phyloP scores from a whole-genome alignment of 2,888 invertebrate species.

The Taenaris catops region DNA sequence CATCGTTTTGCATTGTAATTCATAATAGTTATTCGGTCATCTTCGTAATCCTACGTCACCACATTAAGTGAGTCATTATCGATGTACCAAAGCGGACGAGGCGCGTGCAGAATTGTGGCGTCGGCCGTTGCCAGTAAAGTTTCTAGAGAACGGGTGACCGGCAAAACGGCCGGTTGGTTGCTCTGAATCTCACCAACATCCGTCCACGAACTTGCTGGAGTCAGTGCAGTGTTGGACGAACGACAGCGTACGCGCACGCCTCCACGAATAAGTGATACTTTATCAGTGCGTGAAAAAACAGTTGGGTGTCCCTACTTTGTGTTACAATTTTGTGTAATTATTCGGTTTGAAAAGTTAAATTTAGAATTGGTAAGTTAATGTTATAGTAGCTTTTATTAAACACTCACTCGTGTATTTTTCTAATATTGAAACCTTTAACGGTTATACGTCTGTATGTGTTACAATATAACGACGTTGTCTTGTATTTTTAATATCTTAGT shows the following conservation, averaged over 20 bases:
- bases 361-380: too few species aligned
- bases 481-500: too few species aligned
- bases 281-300: constrained; percentile 58
- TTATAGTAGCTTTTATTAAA: too few species aligned
- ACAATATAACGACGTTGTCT: too few species aligned
- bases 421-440: too few species aligned
- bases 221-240: constrained; percentile 46
- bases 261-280: constrained; percentile 48
- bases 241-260: constrained; percentile 52
- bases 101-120: constrained; percentile 30
- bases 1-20: neutral
- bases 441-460: too few species aligned
- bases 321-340: constrained; percentile 6
- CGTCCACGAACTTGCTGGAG: constrained; percentile 43
- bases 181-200: constrained; percentile 59
- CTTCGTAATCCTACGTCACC: constrained; percentile 17
- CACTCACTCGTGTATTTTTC: too few species aligned
- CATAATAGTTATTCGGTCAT: constrained; percentile 5
- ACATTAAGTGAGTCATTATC: constrained; percentile 21
- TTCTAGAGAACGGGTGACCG: constrained; percentile 50
- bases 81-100: constrained; percentile 17
- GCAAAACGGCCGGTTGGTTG: constrained; percentile 36
- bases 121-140: constrained; percentile 37
- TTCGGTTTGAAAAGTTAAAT: too few species aligned
- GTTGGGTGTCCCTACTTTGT: constrained; percentile 40